Conservation (phyloP, 2,113 vertebrate species). For the Sminthopsis crassicaudata region DNA sequence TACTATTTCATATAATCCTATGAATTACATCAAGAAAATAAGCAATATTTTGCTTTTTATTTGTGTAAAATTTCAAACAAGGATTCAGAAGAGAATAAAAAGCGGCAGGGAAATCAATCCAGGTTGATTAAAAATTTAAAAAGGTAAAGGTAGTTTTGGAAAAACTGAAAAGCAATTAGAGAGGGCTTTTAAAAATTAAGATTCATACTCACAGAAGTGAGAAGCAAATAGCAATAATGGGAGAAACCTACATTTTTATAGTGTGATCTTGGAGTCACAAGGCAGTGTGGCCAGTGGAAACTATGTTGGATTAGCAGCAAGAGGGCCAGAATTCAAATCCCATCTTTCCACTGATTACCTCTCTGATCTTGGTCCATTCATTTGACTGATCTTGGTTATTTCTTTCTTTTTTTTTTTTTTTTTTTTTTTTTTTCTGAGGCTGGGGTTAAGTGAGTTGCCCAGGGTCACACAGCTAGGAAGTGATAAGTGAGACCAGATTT, state of each 20-base stretch:
- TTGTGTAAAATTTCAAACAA: not conserved
- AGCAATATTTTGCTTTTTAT: not conserved
- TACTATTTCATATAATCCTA: not conserved
- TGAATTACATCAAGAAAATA: not conserved
- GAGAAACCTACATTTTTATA: not conserved
- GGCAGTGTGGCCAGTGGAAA: not conserved
- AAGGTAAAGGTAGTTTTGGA: slow-evolving; percentile 17
- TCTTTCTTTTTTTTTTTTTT: too few species aligned
- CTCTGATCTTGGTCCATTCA: not conserved
- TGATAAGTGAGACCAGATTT: too few species aligned
- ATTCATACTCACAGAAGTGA: slow-evolving; percentile 2
- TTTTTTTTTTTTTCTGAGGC: too few species aligned
- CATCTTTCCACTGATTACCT: not conserved
- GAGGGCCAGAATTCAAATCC: not conserved
- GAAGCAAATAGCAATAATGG: slow-evolving; percentile 10
- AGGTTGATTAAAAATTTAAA: not conserved
- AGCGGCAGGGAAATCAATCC: slow-evolving; percentile 9
- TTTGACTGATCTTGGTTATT: not conserved
- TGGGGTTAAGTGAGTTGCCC: too few species aligned
- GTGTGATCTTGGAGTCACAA: not conserved
- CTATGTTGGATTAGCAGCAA: not conserved
- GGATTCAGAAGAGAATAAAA: slow-evolving; percentile 23
- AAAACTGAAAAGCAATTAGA: slow-evolving; percentile 38
- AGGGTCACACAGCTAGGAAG: too few species aligned
- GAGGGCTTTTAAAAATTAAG: not conserved